A percentile compares a stretch with the other conserved stretches of the same genome.
Evolutionary conservation across 2,113 vertebrate species (phyloP).

Genomic region (Silurus meridionalis): DNA sequence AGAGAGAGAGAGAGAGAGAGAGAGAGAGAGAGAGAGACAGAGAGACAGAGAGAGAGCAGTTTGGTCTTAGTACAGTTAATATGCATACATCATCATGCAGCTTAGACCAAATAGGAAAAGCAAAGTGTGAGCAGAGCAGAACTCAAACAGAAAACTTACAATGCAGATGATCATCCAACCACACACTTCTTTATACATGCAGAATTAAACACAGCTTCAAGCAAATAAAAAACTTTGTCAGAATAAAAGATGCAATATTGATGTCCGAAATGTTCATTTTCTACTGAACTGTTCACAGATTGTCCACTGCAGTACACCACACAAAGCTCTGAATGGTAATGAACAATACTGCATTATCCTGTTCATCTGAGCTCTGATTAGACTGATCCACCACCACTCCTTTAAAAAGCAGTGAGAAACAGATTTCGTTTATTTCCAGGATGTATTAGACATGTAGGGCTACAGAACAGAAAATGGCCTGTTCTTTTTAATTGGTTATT

Average conservation of each 20-base stretch:
- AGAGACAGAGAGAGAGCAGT: background rate
- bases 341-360: conserved; percentile 60
- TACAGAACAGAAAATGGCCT: conserved; percentile 57
- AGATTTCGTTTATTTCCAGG: conserved; percentile 65
- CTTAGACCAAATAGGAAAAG: background rate
- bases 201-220: background rate
- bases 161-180: conserved; percentile 20
- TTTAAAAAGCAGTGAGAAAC: conserved; percentile 35
- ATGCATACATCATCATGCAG: background rate
- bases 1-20: too few species aligned
- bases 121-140: conserved; percentile 2
- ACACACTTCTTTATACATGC: background rate
- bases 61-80: background rate
- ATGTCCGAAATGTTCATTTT: background rate
- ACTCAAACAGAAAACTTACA: background rate
- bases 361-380: conserved; percentile 59
- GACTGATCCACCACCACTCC: conserved; percentile 62
- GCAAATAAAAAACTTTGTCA: conserved; percentile 20
- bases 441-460: conserved; percentile 58
- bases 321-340: conserved; percentile 55
- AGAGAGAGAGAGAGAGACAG: background rate
- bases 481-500: conserved; percentile 64
- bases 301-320: conserved; percentile 37
- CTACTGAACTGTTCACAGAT: conserved; percentile 1
- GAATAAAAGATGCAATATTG: conserved; percentile 26